Evolutionary conservation across 2,797 vertebrate species (phyloP).

Genomic region (Pantherophis alleghaniensis): DNA sequence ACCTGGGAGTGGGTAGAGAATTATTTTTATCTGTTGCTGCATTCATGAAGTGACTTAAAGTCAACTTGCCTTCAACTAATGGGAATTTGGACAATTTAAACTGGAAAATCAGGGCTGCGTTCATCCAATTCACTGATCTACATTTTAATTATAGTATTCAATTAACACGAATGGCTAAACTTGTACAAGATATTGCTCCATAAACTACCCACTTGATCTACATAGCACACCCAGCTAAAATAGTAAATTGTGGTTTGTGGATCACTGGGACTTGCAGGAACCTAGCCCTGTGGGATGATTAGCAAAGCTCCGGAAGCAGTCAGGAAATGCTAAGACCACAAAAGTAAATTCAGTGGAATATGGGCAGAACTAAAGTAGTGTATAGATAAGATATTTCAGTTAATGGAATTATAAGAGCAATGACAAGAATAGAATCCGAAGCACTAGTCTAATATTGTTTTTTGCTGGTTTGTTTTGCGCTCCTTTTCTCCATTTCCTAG

Average conservation of each 20-base stretch:
- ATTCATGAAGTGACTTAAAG: background rate
- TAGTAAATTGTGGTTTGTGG: background rate
- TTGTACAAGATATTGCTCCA: background rate
- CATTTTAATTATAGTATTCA: background rate
- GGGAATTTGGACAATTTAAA: background rate
- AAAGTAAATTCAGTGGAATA: background rate
- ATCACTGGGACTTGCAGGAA: background rate
- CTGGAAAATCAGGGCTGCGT: background rate
- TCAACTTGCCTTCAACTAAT: background rate
- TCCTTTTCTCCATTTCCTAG: background rate
- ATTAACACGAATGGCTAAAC: background rate
- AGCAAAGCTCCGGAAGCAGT: background rate
- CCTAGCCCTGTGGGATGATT: background rate
- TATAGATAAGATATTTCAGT: background rate
- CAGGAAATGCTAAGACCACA: background rate
- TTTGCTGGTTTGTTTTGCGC: background rate
- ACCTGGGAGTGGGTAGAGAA: background rate
- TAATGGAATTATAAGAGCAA: background rate
- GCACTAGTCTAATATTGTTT: background rate
- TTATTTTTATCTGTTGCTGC: background rate
- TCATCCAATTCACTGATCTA: background rate
- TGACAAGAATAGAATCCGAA: background rate
- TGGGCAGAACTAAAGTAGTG: background rate
- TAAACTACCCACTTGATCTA: background rate
- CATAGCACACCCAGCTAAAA: background rate